Evolutionary conservation across 2,797 vertebrate genomes (phyloP), one percentile per base, ranked within the genome.

Genomic region (Crocidura indochinensis): DNA sequence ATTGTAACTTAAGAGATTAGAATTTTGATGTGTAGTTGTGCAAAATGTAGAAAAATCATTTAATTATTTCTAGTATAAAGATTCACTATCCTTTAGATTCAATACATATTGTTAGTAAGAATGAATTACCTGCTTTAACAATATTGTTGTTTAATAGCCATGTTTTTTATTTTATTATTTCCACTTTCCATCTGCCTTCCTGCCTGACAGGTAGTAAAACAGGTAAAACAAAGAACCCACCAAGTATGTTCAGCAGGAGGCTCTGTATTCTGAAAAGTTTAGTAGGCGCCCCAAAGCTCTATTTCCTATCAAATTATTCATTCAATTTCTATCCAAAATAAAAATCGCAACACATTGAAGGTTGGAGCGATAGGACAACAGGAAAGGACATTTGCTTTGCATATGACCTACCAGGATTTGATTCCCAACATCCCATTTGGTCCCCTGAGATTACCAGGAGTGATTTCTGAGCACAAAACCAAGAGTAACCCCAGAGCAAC

Each of bases 141-240:
- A 26, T 68, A 60, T 3, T 26, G 26, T 51, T 78, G 47, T 64
- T 79, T 85, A 87, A 44, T 68, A 24, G 6, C 6, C n/a, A 17
- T 68, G 64, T 46, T 20, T 79, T 62, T 92, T 81, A 29, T 84
- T n/a, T 88, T 27, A 27, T 56, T 92, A 38, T 49, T 75, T 83
- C 29, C 22, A 22, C 38, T 80, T 19, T 8, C 22, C 81, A 79
- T 53, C 26, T 88, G 46, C 46, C 81, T 92, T 79, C 69, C 47
- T 51, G 19, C 68, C 24, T 14, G 22, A n/a, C 80, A 77, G 53
- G 60, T 74, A 29, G 17, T 46, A 8, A 92, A 87, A 56, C 56
- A 93, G 31, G 20, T 69, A 49, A 90, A 79, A 53, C 26, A 29
- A 87, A 85, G 17, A 17, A n/a, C 60, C 80, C 11, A 22, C 74